Evolutionary conservation across 2,113 vertebrate species (phyloP).

Genomic region (Crotalus viridis): DNA sequence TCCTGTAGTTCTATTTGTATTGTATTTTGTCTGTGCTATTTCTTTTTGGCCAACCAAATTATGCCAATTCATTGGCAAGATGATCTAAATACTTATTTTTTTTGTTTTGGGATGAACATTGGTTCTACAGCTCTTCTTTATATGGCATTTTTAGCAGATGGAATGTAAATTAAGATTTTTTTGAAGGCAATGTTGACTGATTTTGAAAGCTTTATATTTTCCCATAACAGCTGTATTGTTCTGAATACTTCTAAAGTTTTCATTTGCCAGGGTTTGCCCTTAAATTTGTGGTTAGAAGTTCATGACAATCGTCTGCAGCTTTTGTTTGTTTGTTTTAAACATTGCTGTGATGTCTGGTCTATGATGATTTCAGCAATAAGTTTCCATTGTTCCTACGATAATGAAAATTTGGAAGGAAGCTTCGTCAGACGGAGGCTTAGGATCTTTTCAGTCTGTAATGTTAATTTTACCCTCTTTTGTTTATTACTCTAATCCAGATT

Average conservation of each 20-base stretch:
- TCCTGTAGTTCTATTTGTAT: neutral
- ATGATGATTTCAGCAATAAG: neutral
- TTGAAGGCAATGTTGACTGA: neutral
- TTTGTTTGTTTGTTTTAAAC: neutral
- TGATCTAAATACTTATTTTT: neutral
- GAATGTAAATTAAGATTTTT: neutral
- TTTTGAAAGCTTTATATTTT: neutral
- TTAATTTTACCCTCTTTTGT: neutral
- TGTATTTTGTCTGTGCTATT: neutral
- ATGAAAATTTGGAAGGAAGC: neutral
- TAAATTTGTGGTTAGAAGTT: neutral
- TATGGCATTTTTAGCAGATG: neutral
- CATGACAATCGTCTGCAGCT: neutral
- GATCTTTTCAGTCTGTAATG: neutral
- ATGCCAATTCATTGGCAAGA: neutral
- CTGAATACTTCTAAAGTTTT: neutral
- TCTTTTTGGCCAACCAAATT: neutral
- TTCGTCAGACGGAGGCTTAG: neutral
- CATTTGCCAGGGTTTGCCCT: neutral
- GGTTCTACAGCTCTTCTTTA: neutral
- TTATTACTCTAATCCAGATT: neutral
- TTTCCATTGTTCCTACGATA: neutral
- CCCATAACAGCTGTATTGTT: neutral
- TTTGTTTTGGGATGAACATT: neutral
- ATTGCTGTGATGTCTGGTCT: neutral